phyloP scores from a whole-genome alignment of 2,888 invertebrate species.

The Galeruca laticollis region DNA sequence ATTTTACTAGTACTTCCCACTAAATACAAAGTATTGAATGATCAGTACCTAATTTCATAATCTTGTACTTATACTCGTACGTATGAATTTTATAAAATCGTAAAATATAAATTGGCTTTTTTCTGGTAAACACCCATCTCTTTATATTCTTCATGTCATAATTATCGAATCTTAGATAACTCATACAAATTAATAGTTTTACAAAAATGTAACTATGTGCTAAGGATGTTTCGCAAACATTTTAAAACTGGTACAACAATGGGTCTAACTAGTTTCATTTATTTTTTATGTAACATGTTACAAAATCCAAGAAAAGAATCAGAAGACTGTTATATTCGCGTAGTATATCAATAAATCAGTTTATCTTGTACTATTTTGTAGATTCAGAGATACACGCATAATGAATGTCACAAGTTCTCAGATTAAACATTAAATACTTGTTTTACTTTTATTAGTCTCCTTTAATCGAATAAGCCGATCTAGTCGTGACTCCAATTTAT shows the following conservation, averaged over 20 bases:
- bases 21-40: too few relatives aligned
- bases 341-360: conserved; percentile 1
- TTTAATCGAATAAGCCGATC: not conserved
- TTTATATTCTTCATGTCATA: not conserved
- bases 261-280: conserved; percentile 1
- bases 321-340: not conserved
- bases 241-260: conserved; percentile 4
- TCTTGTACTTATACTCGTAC: too few relatives aligned
- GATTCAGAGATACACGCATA: not conserved
- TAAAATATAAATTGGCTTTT: not conserved
- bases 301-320: conserved; percentile 7
- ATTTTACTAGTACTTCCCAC: too few relatives aligned
- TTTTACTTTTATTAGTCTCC: not conserved
- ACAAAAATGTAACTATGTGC: conserved; percentile 1
- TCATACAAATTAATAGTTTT: not conserved
- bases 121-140: not conserved
- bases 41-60: too few relatives aligned
- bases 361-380: not conserved
- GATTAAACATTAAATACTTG: not conserved
- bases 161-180: conserved; percentile 1
- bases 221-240: not conserved
- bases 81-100: not conserved
- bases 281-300: conserved; percentile 12
- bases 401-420: conserved; percentile 3
- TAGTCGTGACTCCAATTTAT: not conserved